Percentiles rank a stretch among this genome's conserved stretches.
Conservation (phyloP, 2,888 invertebrate species). For the Microctonus aethiopoides region DNA sequence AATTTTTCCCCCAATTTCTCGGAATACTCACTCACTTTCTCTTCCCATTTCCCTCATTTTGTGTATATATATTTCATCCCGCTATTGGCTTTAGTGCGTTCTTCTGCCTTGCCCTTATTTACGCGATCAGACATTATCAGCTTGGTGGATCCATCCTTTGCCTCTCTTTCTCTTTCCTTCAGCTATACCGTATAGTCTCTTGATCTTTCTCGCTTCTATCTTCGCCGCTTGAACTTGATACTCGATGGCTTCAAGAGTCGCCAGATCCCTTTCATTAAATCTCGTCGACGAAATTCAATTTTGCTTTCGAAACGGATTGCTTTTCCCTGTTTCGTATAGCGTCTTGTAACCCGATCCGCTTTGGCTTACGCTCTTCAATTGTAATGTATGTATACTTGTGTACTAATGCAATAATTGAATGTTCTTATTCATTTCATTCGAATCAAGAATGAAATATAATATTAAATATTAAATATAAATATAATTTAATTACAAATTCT, state of each 20-base stretch:
- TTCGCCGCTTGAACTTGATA: slow-evolving; percentile 41
- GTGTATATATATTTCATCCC: background rate
- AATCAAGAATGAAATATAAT: too few relatives aligned
- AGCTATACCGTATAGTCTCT: slow-evolving; percentile 35
- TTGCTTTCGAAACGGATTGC: slow-evolving; percentile 58
- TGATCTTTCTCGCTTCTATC: slow-evolving; percentile 45
- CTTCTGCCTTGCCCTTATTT: background rate
- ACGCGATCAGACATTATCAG: background rate
- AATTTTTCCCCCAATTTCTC: slow-evolving; percentile 1
- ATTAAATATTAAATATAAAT: background rate
- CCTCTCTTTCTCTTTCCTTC: background rate
- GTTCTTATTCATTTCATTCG: background rate
- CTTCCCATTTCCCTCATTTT: background rate
- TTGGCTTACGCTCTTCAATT: slow-evolving; percentile 42
- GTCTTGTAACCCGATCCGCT: slow-evolving; percentile 60
- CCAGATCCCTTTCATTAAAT: slow-evolving; percentile 56
- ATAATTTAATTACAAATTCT: background rate
- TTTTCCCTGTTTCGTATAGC: slow-evolving; percentile 59
- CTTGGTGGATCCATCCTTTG: background rate
- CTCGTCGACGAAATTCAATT: slow-evolving; percentile 60
- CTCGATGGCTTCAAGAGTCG: slow-evolving; percentile 43
- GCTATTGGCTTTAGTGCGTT: background rate
- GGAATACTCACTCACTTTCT: background rate
- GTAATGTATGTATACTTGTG: background rate
- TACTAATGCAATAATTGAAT: background rate